phyloP scores from a whole-genome alignment of 2,797 vertebrate genomes.

The Vespertilio murinus region DNA sequence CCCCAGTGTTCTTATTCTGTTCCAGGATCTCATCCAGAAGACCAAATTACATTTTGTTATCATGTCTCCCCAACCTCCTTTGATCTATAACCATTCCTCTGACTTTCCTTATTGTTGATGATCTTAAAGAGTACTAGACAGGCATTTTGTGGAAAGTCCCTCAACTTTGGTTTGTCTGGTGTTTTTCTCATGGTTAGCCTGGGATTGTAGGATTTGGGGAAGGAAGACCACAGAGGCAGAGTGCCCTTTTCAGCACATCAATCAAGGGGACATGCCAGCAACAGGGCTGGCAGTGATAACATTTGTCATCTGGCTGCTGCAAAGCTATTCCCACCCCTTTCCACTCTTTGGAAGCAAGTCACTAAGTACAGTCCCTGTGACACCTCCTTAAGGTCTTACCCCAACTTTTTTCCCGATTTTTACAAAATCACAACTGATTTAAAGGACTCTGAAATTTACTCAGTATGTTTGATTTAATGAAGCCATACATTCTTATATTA shows the following conservation, averaged over 20 bases:
- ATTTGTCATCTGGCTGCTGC: fast-evolving
- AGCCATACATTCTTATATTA: background rate
- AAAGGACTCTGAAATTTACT: background rate
- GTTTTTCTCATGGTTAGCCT: background rate
- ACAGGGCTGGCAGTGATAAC: background rate
- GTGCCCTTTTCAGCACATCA: background rate
- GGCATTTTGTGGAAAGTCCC: background rate
- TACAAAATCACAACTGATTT: background rate
- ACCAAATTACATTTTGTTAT: background rate
- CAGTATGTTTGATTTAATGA: background rate
- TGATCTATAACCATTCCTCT: background rate
- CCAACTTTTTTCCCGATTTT: background rate
- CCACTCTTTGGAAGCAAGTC: background rate
- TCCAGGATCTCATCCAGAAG: background rate
- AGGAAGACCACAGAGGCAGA: background rate
- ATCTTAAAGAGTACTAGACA: background rate
- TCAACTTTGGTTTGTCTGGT: background rate
- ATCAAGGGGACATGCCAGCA: background rate
- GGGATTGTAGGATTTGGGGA: fast-evolving
- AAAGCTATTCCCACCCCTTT: background rate
- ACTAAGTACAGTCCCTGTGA: background rate
- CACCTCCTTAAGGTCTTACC: background rate
- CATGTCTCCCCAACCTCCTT: background rate
- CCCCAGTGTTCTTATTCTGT: background rate
- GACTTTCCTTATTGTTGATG: background rate